These are phyloP conservation scores for Litoditis marina DNA, from an alignment of 2,888 invertebrate genomes.

Conservation along the genomic window DNA sequence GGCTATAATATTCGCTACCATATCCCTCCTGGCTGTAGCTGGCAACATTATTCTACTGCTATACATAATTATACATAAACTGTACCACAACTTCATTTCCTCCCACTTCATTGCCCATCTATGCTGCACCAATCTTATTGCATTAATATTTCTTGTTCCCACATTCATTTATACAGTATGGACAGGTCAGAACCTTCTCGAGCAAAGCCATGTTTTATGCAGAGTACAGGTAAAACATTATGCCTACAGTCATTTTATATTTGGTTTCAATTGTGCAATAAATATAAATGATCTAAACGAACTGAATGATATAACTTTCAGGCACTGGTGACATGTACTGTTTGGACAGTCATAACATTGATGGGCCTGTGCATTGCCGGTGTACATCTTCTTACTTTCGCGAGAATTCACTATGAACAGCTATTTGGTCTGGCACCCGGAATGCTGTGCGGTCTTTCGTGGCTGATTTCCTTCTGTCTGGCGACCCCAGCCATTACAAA, in stretches of 20 bases:
- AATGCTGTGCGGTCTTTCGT: conserved; percentile 54
- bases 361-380: conserved; percentile 62
- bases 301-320: conserved; percentile 39
- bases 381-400: conserved; percentile 61
- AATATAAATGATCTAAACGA: too few species aligned
- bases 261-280: too few species aligned
- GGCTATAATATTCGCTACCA: conserved; percentile 24
- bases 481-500: conserved; percentile 61
- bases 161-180: conserved; percentile 52
- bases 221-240: conserved; percentile 49
- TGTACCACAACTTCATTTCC: conserved; percentile 61
- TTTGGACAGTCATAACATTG: conserved; percentile 59
- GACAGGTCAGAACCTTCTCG: conserved; percentile 52
- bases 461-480: conserved; percentile 57
- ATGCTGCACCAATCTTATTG: conserved; percentile 57
- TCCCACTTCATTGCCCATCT: conserved; percentile 61
- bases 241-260: too few species aligned
- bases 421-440: conserved; percentile 59
- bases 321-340: conserved; percentile 57
- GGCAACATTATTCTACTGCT: conserved; percentile 50
- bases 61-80: conserved; percentile 53
- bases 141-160: conserved; percentile 48
- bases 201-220: conserved; percentile 47
- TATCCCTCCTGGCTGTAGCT: conserved; percentile 41
- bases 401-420: conserved; percentile 62